Conservation (phyloP, 2,113 vertebrate genomes). For the Calidris pugnax region DNA sequence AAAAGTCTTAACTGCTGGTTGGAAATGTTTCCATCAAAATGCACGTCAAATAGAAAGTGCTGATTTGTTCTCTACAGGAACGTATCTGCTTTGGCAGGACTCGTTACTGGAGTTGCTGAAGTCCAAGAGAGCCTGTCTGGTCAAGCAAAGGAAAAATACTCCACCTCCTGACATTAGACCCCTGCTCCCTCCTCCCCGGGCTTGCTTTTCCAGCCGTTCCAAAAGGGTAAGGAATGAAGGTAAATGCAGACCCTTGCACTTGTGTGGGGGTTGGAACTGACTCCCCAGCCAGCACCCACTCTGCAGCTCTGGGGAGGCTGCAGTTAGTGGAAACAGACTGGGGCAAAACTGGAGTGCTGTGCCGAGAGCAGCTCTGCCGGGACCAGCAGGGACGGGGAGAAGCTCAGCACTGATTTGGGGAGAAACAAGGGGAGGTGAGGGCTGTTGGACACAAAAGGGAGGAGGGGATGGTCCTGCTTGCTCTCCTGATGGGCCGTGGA, state of each 20-base stretch:
- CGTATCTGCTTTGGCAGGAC: not conserved
- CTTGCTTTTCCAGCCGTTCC: not conserved
- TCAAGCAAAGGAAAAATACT: not conserved
- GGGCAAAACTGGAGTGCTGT: not conserved
- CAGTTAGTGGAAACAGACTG: no score
- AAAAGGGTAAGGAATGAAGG: not conserved
- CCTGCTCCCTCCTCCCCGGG: not conserved
- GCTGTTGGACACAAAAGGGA: not conserved
- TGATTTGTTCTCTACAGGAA: conserved; percentile 8
- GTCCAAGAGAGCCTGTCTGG: not conserved
- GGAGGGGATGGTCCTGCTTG: not conserved
- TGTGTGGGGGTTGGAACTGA: not conserved
- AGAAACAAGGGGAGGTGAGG: not conserved
- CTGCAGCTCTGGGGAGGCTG: not conserved
- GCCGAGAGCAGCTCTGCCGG: not conserved
- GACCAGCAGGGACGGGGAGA: not conserved
- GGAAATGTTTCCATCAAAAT: not conserved
- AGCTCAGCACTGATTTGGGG: not conserved
- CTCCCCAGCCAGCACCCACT: not conserved
- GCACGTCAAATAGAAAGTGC: not conserved
- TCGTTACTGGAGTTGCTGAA: not conserved
- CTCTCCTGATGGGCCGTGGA: not conserved
- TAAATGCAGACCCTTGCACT: not conserved
- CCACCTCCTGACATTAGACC: not conserved
- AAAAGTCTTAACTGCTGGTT: not conserved